Conservation (phyloP, 23 tunicate species). For the Styela clava region DNA sequence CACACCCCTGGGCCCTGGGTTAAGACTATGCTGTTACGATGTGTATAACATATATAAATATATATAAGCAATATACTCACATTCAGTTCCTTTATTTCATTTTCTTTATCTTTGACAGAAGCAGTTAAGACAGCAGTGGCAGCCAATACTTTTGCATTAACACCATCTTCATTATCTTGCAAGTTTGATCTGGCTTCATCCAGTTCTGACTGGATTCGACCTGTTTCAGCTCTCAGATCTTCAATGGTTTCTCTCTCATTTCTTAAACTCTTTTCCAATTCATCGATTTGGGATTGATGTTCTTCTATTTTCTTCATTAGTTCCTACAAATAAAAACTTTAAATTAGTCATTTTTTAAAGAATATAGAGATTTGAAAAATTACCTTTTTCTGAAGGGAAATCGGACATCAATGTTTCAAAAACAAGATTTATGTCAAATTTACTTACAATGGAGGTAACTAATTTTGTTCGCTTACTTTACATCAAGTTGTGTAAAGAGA, state of each 20-base stretch:
- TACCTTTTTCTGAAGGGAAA: no score
- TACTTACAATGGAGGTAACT: no score
- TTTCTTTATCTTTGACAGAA: background rate
- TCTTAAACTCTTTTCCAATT: constrained; percentile 2
- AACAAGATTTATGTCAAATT: no score
- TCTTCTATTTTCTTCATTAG: constrained; percentile 26
- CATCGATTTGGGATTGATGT: constrained; percentile 20
- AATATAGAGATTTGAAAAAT: no score
- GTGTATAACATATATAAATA: no score
- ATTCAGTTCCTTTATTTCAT: constrained; percentile 3
- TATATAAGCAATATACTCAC: no score
- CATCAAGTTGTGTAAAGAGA: no score
- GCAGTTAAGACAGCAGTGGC: constrained; percentile 20
- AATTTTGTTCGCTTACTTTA: no score
- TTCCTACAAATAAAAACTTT: constrained; percentile 7
- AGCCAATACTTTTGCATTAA: constrained; percentile 4
- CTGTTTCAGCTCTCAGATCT: constrained; percentile 3
- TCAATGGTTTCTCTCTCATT: background rate
- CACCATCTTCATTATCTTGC: background rate
- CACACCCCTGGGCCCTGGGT: no score
- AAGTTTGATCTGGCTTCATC: background rate
- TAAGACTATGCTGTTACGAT: no score
- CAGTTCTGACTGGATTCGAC: background rate
- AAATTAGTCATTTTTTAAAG: no score
- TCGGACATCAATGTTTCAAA: no score